Conservation (phyloP, 2,888 invertebrate genomes). For the Scrobipalpa atriplicella region DNA sequence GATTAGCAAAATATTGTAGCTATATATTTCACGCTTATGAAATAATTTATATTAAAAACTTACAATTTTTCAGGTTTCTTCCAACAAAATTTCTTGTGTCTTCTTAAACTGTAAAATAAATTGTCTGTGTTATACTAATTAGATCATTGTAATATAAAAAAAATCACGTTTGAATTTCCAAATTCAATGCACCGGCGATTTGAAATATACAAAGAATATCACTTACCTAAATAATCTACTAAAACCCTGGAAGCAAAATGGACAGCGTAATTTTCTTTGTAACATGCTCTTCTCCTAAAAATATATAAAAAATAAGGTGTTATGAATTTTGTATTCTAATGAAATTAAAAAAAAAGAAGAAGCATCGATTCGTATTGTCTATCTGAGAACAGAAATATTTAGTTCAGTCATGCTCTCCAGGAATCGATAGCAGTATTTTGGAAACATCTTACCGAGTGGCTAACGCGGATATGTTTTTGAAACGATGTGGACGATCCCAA, state of each 20-base stretch:
- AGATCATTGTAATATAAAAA: neutral
- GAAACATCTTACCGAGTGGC: conserved; percentile 48
- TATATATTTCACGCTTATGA: no score
- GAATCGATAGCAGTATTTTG: neutral
- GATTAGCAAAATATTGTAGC: no score
- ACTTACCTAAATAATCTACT: conserved; percentile 59
- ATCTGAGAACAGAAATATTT: no score
- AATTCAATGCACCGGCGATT: neutral
- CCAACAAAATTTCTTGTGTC: conserved; percentile 53
- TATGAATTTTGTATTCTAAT: neutral
- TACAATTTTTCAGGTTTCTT: conserved; percentile 44
- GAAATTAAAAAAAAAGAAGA: neutral
- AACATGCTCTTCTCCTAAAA: neutral
- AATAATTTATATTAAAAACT: no score
- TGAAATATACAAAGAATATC: neutral
- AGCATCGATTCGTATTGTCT: no score
- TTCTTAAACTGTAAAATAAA: conserved; percentile 51
- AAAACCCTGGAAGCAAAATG: conserved; percentile 52
- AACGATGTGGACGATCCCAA: conserved; percentile 46
- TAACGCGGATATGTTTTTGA: conserved; percentile 48
- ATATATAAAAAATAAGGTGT: neutral
- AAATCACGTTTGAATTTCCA: no score
- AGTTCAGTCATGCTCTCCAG: no score
- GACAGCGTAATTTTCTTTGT: conserved; percentile 42
- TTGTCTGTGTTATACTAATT: neutral